Percentiles rank a stretch among this genome's conserved stretches.
Conservation (phyloP, 2,797 vertebrate species). For the Hozukius guyotensis region DNA sequence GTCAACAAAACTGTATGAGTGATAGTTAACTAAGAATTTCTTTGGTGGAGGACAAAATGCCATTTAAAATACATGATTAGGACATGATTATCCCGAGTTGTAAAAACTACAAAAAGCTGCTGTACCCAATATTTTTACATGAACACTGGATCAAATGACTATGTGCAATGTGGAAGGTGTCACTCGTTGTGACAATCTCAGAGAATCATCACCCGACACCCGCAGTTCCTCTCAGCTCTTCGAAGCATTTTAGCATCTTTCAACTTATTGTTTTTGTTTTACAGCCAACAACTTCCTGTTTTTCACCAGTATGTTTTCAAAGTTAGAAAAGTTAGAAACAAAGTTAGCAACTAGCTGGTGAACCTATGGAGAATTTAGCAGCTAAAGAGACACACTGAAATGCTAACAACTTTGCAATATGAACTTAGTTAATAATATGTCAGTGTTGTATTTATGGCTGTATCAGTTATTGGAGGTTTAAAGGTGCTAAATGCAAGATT, state of each 20-base stretch:
- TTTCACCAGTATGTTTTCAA: not conserved
- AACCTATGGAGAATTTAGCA: not conserved
- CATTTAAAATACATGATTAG: not conserved
- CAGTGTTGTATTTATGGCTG: no score
- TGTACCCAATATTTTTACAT: not conserved
- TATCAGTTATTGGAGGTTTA: no score
- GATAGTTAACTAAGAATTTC: no score
- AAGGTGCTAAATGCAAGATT: no score
- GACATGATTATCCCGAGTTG: not conserved
- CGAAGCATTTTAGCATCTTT: no score
- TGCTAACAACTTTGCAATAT: no score
- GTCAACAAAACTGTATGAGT: no score
- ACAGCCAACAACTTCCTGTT: no score
- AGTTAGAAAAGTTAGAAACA: not conserved
- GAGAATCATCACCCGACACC: not conserved
- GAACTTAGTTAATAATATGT: no score
- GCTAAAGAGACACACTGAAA: no score
- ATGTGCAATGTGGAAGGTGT: not conserved
- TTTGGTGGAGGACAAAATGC: not conserved
- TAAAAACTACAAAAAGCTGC: not conserved
- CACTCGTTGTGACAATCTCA: not conserved
- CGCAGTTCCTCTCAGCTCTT: no score
- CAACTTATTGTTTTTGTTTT: no score
- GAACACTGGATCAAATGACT: not conserved
- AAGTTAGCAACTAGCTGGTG: not conserved